Evolutionary conservation across 2,113 vertebrate species (phyloP).

Genomic region (Copsychus sechellarum): DNA sequence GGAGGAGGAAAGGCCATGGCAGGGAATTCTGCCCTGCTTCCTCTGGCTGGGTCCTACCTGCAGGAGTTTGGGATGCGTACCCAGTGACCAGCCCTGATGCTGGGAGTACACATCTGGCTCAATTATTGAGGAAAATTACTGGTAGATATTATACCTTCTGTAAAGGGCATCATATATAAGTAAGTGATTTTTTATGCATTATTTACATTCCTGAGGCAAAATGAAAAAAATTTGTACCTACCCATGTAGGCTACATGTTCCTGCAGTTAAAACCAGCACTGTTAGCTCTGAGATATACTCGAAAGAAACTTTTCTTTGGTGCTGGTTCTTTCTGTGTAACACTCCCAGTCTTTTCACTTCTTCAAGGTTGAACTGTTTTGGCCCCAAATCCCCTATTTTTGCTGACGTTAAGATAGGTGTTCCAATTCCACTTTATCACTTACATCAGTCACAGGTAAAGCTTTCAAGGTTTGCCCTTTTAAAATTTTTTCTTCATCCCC

Average conservation of each 20-base stretch:
- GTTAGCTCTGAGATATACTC: background rate
- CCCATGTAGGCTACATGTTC: background rate
- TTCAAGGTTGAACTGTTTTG: background rate
- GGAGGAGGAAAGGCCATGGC: background rate
- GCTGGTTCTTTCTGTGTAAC: background rate
- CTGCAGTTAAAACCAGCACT: background rate
- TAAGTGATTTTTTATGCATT: background rate
- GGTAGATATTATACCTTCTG: background rate
- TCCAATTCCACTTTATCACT: background rate
- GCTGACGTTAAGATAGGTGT: background rate
- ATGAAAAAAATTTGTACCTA: background rate
- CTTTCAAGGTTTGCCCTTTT: background rate
- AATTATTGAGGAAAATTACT: background rate
- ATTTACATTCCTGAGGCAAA: background rate
- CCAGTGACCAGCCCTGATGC: background rate
- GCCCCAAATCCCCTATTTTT: background rate
- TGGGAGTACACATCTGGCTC: background rate
- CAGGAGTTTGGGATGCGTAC: background rate
- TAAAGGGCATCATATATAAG: background rate
- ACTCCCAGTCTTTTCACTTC: background rate
- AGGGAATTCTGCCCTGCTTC: background rate
- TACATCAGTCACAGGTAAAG: background rate
- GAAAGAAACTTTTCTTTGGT: background rate
- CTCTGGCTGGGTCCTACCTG: background rate
- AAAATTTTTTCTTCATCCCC: accelerated